phyloP scores from a whole-genome alignment of 2,113 vertebrate species.

The Thamnaconus septentrionalis region DNA sequence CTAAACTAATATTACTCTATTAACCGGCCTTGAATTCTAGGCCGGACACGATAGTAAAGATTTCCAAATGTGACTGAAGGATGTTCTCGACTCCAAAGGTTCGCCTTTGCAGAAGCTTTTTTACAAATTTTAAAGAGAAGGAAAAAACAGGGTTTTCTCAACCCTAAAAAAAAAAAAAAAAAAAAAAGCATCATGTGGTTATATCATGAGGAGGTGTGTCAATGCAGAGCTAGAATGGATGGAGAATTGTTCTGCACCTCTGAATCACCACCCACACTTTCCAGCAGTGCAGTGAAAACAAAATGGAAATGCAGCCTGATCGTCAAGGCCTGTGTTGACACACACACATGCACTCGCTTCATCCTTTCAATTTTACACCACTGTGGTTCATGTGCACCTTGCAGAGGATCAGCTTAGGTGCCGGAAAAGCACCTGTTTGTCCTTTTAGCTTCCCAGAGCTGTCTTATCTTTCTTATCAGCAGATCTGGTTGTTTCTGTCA shows the following conservation, averaged over 20 bases:
- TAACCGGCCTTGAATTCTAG: no score
- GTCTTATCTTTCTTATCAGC: not conserved
- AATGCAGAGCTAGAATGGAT: not conserved
- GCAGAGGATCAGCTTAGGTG: not conserved
- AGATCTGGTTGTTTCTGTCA: not conserved
- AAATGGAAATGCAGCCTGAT: conserved; percentile 6
- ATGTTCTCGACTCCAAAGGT: no score
- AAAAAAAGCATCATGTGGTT: no score
- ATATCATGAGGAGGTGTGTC: not conserved
- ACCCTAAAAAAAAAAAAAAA: no score
- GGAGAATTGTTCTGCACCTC: not conserved
- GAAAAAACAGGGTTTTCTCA: no score
- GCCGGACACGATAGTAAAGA: no score
- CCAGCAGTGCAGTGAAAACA: conserved; percentile 19
- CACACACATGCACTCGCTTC: not conserved
- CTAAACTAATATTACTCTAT: no score
- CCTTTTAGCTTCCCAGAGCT: not conserved
- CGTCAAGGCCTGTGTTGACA: not conserved
- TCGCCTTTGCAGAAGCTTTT: no score
- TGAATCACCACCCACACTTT: not conserved
- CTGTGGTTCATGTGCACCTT: not conserved
- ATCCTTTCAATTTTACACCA: not conserved
- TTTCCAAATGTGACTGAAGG: no score
- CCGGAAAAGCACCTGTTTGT: not conserved
- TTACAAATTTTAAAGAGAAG: no score